Percentiles rank a stretch among this genome's conserved stretches.
Conservation (phyloP, 2,797 vertebrate genomes). For the Sarcophilus harrisii region DNA sequence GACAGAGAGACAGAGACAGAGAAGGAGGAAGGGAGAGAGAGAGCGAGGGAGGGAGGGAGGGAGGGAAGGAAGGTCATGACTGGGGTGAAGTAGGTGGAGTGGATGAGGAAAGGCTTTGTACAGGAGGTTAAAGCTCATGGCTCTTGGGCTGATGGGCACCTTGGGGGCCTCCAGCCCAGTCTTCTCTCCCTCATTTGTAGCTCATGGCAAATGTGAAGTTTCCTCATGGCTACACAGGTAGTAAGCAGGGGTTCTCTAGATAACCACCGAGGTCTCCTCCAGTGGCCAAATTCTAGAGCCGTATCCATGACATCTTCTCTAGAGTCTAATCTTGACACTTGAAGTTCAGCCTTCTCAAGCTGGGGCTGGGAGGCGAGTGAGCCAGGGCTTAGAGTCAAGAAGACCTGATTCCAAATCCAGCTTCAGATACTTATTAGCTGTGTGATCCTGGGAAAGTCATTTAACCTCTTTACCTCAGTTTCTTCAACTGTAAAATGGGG, state of each 20-base stretch:
- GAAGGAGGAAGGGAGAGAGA: no score
- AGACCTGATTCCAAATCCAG: not conserved
- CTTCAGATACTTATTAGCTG: not conserved
- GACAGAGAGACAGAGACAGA: no score
- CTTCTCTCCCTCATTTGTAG: no score
- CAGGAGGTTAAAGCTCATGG: not conserved
- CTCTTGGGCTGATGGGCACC: not conserved
- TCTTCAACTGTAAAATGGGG: not conserved
- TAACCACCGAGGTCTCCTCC: no score
- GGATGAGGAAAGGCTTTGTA: not conserved
- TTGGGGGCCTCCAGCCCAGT: not conserved
- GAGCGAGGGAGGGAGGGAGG: no score
- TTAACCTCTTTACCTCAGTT: not conserved
- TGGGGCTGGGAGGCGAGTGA: not conserved
- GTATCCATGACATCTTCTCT: no score
- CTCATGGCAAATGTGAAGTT: no score
- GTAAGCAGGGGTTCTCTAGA: no score
- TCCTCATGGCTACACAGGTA: no score
- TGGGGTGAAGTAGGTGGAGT: not conserved
- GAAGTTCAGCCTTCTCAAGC: not conserved
- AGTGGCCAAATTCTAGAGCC: no score
- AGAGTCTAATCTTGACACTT: no score
- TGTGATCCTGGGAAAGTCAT: not conserved
- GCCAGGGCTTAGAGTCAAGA: not conserved
- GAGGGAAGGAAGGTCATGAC: no score